A percentile compares a stretch with the other conserved stretches of the same genome.
phyloP scores from a whole-genome alignment of 2,113 vertebrate species.

The Corythoichthys intestinalis region DNA sequence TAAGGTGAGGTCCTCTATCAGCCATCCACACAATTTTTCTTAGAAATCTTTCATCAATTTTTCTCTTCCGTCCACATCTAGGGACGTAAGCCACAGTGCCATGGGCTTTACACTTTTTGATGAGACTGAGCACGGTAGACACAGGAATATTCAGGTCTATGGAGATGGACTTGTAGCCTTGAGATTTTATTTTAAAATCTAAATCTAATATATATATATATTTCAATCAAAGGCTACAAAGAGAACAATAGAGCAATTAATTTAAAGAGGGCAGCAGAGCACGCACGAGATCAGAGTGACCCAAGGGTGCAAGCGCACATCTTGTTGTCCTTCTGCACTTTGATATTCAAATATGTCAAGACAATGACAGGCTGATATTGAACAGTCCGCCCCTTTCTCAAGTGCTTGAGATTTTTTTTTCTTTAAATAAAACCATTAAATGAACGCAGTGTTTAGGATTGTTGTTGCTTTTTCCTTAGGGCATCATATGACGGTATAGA shows the following conservation, averaged over 20 bases:
- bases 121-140: too few species aligned
- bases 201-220: too few species aligned
- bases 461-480: slow-evolving; percentile 6
- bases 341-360: neutral
- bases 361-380: neutral
- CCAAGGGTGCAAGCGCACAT: neutral
- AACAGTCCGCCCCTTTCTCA: neutral
- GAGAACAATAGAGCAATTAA: neutral
- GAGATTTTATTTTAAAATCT: too few species aligned
- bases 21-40: too few species aligned
- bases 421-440: neutral
- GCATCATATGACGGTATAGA: slow-evolving; percentile 14
- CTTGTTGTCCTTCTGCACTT: slow-evolving; percentile 5
- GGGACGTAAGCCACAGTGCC: too few species aligned
- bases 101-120: too few species aligned
- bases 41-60: too few species aligned
- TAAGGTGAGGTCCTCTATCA: too few species aligned
- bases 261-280: neutral
- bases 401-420: neutral
- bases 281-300: neutral
- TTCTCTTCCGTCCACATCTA: too few species aligned
- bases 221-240: neutral
- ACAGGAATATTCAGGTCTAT: too few species aligned
- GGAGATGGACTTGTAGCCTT: too few species aligned
- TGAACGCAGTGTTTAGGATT: neutral